Conservation (phyloP, 2,113 vertebrate genomes). For the Erpornis zantholeuca region DNA sequence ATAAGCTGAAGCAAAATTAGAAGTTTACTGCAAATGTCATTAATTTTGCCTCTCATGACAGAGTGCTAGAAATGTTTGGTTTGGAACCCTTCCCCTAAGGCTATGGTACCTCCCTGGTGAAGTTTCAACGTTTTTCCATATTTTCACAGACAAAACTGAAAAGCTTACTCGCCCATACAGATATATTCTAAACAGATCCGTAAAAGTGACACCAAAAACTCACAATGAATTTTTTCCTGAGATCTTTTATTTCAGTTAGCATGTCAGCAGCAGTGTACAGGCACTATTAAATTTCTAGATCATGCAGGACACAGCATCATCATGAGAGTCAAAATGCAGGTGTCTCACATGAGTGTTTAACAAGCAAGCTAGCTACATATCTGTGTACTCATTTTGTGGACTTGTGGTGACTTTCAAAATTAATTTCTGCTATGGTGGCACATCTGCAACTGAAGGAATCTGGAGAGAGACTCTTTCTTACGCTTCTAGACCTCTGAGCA, state of each 20-base stretch:
- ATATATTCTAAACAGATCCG: not conserved
- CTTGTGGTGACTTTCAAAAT: not conserved
- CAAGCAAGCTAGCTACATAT: not conserved
- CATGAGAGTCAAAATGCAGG: not conserved
- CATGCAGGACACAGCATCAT: not conserved
- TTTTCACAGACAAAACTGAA: not conserved
- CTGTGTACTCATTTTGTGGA: not conserved
- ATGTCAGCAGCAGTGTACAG: not conserved
- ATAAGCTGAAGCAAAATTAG: not conserved
- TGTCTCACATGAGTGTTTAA: not conserved
- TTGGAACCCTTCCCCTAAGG: not conserved
- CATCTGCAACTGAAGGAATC: not conserved
- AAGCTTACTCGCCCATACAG: not conserved
- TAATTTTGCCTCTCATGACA: not conserved
- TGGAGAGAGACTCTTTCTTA: not conserved
- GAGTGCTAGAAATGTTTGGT: not conserved
- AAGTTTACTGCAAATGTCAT: not conserved
- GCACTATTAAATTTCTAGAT: not conserved
- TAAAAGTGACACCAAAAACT: not conserved
- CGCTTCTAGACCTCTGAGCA: not conserved
- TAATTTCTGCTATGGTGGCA: not conserved
- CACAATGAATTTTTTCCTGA: not conserved
- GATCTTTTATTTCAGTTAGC: not conserved
- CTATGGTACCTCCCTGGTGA: not conserved
- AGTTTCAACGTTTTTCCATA: not conserved